Conservation (phyloP, 1,140 invertebrate genomes). For the Lanistes nyassanus region DNA sequence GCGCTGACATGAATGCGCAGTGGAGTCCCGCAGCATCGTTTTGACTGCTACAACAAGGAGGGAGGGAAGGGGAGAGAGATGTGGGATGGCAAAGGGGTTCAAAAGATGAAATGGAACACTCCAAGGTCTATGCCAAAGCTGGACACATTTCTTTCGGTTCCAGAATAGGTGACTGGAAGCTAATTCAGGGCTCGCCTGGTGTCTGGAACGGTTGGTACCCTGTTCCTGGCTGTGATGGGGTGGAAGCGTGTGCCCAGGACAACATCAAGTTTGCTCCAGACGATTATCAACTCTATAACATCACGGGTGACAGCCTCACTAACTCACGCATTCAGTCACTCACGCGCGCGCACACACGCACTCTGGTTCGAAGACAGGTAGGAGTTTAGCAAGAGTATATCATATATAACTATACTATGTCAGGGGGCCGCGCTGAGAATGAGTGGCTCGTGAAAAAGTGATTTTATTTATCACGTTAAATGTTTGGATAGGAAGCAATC, state of each 20-base stretch:
- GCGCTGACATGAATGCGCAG: not conserved
- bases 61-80: not conserved
- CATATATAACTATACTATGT: no score
- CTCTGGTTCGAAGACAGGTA: not conserved
- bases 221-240: slow-evolving; percentile 13
- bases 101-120: no score
- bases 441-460: no score
- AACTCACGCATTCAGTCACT: not conserved
- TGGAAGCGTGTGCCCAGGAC: not conserved
- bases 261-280: not conserved
- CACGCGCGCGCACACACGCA: not conserved
- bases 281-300: not conserved
- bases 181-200: slow-evolving; percentile 36
- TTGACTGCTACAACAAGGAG: not conserved
- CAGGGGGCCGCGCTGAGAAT: no score
- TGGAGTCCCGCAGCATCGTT: not conserved
- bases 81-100: not conserved
- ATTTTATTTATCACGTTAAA: no score
- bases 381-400: no score
- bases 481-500: no score
- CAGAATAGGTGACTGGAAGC: slow-evolving; percentile 17
- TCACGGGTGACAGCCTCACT: not conserved
- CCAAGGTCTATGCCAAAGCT: no score
- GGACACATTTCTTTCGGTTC: not conserved
- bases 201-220: slow-evolving; percentile 38